Base-by-base conservation (phyloP, 2,113 vertebrate species). In the Mungos mungo region DNA sequence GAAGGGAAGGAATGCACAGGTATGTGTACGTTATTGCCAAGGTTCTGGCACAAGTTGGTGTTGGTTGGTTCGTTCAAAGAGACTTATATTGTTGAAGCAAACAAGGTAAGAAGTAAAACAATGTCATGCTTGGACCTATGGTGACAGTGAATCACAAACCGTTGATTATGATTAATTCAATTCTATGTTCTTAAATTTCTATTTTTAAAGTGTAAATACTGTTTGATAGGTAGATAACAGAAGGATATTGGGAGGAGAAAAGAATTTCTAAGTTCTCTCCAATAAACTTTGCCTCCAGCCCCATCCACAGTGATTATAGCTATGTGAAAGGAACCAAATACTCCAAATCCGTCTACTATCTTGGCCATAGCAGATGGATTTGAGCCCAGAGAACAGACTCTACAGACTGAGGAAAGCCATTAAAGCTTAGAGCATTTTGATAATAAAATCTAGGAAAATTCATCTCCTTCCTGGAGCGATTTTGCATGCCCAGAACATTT, bases 401-500 rank as follows among this genome's bases (percentile, higher is more conserved):
- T 89, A 71, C 29, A 87, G 83, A 81, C 23, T 2, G 14, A 85
- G 84, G 25, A 96, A 90, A 97, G 25, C 23, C 82, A 63, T 12
- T 4, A 85, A 81, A 88, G 76, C 60, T 92, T 69, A 71, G 54
- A 90, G 19, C 5, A 90, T 66, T 98, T 98, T 96, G 94, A 88
- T 84, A 98, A 65, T 94, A 96, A 98, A 98, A 97, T 98, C n/a
- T 86, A 97, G 81, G 96, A 69, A 97, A 97, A 96, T 94, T 79
- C 29, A 72, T 71, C 50, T 95, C 83, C 84, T 97, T 97, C 95
- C 94, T 96, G 77, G 69, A 87, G 3, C 69, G 96, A 90, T 93
- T 96, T 97, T 96, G 94, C 90, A 97, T 97, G 25, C 45, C 47
- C 23, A 81, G 52, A 85, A 88, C 38, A 83, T 98, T 96, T 98